Percentiles rank a stretch among this genome's conserved stretches.
phyloP scores from a whole-genome alignment of 2,113 vertebrate genomes.

The Scytalopus superciliaris region DNA sequence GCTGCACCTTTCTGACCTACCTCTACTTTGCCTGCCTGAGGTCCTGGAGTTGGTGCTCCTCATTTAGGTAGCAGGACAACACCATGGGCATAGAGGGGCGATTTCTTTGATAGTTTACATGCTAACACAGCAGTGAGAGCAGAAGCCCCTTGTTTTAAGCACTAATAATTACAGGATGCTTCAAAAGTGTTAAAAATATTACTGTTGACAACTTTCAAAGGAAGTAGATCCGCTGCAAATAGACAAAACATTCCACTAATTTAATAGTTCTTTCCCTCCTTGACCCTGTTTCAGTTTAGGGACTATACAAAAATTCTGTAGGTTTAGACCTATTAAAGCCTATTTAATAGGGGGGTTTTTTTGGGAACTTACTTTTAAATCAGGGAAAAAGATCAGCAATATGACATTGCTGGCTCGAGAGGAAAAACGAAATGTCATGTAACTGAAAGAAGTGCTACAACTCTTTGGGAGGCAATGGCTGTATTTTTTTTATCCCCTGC shows the following conservation, averaged over 20 bases:
- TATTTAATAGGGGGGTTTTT: conserved; percentile 33
- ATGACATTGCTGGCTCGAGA: not conserved
- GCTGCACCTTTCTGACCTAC: not conserved
- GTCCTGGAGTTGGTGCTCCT: not conserved
- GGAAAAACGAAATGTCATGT: conserved; percentile 37
- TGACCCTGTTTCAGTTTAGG: not conserved
- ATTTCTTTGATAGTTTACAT: not conserved
- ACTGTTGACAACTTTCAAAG: not conserved
- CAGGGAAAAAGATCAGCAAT: not conserved
- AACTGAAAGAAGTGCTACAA: conserved; percentile 7
- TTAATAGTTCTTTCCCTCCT: not conserved
- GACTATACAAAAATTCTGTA: not conserved
- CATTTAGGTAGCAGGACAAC: not conserved
- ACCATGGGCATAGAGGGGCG: not conserved
- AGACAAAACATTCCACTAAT: not conserved
- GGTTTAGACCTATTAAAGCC: not conserved
- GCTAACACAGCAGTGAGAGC: not conserved
- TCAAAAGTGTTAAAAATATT: not conserved
- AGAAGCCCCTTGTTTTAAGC: not conserved
- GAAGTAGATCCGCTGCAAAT: not conserved
- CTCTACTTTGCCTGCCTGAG: not conserved
- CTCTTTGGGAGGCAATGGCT: not conserved
- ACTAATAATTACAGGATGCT: not conserved
- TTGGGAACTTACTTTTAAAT: conserved; percentile 8
- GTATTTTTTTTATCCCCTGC: not conserved